These are phyloP conservation scores for Tokudaia tokunoshimensis DNA, from an alignment of 2,797 vertebrate species.

Conservation along the genomic window DNA sequence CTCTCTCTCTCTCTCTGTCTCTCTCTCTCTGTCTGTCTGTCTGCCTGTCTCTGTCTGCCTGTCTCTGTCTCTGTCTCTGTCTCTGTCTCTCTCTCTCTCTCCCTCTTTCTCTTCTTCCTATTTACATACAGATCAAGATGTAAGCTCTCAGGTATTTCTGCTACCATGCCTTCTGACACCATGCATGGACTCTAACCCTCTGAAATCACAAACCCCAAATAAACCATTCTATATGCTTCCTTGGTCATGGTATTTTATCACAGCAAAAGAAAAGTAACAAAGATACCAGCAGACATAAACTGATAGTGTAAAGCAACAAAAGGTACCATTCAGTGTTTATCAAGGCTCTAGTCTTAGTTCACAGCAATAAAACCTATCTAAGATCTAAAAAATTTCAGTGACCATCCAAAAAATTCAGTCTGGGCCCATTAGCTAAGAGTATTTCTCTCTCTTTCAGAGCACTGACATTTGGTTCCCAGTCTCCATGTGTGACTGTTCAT, in stretches of 20 bases:
- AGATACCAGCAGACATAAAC: not conserved
- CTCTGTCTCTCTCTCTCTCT: not conserved
- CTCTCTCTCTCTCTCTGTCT: no score
- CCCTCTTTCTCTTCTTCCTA: not conserved
- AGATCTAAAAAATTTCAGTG: not conserved
- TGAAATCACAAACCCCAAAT: not conserved
- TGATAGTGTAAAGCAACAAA: not conserved
- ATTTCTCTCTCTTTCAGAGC: no score
- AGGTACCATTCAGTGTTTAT: not conserved
- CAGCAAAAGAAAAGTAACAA: not conserved
- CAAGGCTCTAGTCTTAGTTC: not conserved
- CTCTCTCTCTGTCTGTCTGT: not conserved
- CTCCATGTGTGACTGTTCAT: not conserved
- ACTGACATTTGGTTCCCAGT: not conserved
- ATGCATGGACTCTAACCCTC: not conserved
- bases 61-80: not conserved
- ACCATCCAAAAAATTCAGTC: not conserved
- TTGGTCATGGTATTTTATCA: not conserved
- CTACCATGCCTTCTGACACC: not conserved
- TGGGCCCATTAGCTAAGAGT: not conserved
- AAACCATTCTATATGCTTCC: not conserved
- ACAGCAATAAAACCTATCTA: not conserved
- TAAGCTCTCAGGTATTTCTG: not conserved
- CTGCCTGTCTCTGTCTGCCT: no score
- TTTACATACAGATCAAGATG: not conserved